phyloP scores from a whole-genome alignment of 2,113 vertebrate genomes.

The Camelus dromedarius region DNA sequence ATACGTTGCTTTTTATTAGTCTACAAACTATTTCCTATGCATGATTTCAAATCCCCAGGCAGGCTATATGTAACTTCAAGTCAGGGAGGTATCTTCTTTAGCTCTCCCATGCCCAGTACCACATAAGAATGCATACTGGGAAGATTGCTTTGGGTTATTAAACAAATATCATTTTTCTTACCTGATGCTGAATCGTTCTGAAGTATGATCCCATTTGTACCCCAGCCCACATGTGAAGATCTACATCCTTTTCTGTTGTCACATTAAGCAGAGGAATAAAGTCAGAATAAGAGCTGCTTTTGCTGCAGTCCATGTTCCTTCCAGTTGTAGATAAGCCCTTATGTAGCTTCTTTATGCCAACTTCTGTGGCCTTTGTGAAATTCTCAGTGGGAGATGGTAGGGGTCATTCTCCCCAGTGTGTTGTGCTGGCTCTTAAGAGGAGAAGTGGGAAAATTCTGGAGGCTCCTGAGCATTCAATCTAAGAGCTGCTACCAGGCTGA shows the following conservation, averaged over 20 bases:
- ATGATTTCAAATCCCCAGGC: slow-evolving; percentile 27
- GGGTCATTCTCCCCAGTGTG: neutral
- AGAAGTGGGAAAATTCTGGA: neutral
- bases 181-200: neutral
- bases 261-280: neutral
- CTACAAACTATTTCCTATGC: neutral
- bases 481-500: neutral
- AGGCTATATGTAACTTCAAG: neutral
- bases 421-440: neutral
- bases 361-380: slow-evolving; percentile 1
- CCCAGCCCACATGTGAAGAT: neutral
- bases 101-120: neutral
- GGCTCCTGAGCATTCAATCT: neutral
- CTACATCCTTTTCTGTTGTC: neutral
- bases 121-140: neutral
- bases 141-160: neutral
- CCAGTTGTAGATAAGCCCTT: neutral
- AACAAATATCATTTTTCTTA: neutral
- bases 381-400: neutral
- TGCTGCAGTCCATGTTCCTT: neutral
- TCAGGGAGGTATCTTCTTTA: neutral
- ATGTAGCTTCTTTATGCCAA: neutral
- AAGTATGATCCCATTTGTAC: neutral
- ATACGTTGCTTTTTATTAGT: neutral
- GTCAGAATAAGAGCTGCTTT: neutral